These are phyloP conservation scores for Itoplectis maculator DNA, from an alignment of 2,888 invertebrate species.

Conservation along the genomic window DNA sequence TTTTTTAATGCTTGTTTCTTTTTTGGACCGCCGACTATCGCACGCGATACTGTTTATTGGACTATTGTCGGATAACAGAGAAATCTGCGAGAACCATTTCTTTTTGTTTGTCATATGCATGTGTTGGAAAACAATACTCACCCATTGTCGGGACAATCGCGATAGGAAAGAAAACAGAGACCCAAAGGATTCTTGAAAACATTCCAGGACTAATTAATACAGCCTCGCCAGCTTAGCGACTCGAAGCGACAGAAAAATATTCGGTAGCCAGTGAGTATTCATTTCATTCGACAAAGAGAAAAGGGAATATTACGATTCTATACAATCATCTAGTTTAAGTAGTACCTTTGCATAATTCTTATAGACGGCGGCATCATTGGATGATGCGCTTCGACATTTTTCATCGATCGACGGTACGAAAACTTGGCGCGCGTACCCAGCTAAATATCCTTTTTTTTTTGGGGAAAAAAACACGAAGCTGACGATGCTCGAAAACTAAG, in stretches of 20 bases:
- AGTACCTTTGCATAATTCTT: conserved; percentile 44
- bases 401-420: conserved; percentile 29
- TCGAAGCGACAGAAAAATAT: conserved; percentile 33
- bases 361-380: conserved; percentile 29
- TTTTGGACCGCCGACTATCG: conserved; percentile 49
- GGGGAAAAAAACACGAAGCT: conserved; percentile 39
- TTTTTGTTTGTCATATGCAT: not conserved
- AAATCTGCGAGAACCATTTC: conserved; percentile 27
- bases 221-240: conserved; percentile 42
- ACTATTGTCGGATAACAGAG: conserved; percentile 38
- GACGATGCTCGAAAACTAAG: conserved; percentile 48
- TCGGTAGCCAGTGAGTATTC: conserved; percentile 59
- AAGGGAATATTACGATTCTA: conserved; percentile 38
- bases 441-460: conserved; percentile 14
- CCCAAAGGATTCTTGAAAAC: conserved; percentile 33
- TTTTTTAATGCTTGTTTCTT: conserved; percentile 2
- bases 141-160: conserved; percentile 18
- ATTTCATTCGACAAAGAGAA: conserved; percentile 37
- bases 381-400: conserved; percentile 35
- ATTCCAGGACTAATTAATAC: conserved; percentile 40
- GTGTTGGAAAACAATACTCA: conserved; percentile 30
- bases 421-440: not conserved
- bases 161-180: conserved; percentile 19
- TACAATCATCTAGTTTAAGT: conserved; percentile 52
- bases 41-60: conserved; percentile 28